Base-by-base conservation (phyloP, 2,113 vertebrate species). In the Setophaga kirtlandii region DNA sequence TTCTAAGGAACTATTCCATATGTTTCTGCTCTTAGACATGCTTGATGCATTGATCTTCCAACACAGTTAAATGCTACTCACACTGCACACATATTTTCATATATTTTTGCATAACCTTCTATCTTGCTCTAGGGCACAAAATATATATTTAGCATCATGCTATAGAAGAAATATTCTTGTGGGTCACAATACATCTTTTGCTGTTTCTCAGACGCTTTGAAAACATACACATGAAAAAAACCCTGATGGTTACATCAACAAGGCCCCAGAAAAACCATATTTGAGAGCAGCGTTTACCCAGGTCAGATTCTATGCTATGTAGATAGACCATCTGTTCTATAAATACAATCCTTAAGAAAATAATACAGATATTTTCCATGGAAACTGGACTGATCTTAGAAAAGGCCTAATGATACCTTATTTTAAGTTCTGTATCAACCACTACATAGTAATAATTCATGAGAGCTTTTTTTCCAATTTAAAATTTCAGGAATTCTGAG, bases 251-350 rank as follows among this genome's bases (percentile, higher is more conserved):
- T 87, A 22, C 46, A 77, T 25, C 28, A 87, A 55, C 33, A 52
- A 89, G 68, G 42, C 47, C 47, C 20, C n/a, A 55, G 71, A 67
- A 86, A 80, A 55, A 92, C 6, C 37, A n/a, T 92, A 55, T 70
- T 76, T 81, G 33, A 68, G 27, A 86, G n/a, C 27, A 63, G 37
- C 80, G 47, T 83, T 83, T 77, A 70, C 42, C 9, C 47, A 84
- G 68, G 80, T 87, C 80, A 74, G 19, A 33, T 90, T 87, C 55
- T 55, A 14, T 59, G 55, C 19, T 0, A 0, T 63, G 7, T 46
- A 70, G 42, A 30, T 11, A 62, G 37, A 74, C 55, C 88, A 91
- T 90, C 71, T 94, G 79, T 86, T 92, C 50, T 62, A 50, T 17
- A 5, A 11, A 65, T 60, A 53, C 50, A 73, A 3, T 53, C 53